phyloP scores from a whole-genome alignment of 2,113 vertebrate genomes.

The Thermophis baileyi region DNA sequence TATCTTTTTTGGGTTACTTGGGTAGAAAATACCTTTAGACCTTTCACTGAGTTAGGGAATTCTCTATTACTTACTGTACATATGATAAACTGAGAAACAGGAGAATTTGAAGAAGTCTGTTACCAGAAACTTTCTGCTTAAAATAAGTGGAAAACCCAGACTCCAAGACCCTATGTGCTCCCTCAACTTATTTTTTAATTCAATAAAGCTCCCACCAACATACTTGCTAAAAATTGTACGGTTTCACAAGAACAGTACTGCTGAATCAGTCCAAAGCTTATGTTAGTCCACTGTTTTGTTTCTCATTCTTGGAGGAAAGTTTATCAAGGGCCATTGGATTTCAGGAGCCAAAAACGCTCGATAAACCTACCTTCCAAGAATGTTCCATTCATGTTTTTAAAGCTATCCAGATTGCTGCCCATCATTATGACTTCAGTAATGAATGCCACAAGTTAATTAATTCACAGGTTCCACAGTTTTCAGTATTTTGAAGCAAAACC shows the following conservation, averaged over 20 bases:
- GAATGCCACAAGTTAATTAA: not conserved
- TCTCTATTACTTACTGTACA: not conserved
- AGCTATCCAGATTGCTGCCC: not conserved
- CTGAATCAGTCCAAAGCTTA: not conserved
- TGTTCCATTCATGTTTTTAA: not conserved
- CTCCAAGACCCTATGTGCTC: not conserved
- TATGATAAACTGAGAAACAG: not conserved
- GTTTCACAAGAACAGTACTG: not conserved
- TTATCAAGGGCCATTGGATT: no score
- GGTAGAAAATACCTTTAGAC: constrained; percentile 16
- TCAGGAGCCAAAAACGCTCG: not conserved
- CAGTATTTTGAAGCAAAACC: not conserved
- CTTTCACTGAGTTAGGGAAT: constrained; percentile 7
- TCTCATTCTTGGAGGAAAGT: no score
- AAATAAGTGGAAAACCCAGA: not conserved
- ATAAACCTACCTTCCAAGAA: not conserved
- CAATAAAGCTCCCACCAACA: not conserved
- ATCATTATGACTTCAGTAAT: not conserved
- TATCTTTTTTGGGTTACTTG: constrained; percentile 20
- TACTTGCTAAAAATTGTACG: not conserved
- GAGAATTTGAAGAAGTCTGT: not conserved
- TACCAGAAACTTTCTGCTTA: not conserved
- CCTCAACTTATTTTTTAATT: not conserved
- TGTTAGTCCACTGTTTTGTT: no score
- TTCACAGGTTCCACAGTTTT: not conserved